Base-by-base conservation (phyloP, 2,888 invertebrate species). In the Phyllotreta cruciferae region DNA sequence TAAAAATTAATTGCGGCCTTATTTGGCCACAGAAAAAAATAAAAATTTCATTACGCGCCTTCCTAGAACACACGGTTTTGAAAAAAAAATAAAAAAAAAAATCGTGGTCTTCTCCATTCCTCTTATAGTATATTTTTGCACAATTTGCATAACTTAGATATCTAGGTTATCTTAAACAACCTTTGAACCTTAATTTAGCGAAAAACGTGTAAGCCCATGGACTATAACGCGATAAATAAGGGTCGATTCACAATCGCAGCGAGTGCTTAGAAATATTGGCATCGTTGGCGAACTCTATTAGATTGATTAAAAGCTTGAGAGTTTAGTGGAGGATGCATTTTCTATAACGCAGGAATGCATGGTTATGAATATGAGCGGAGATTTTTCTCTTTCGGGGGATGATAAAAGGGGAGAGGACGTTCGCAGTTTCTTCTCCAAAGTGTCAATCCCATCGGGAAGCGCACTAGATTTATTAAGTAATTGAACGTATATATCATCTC, bases 201-300 rank as follows among this genome's bases (percentile, higher is more conserved):
- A 24, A 4, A 24, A 24, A n/a, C 5, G 11, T 7, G 7, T 13
- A n/a, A 34, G 50, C 60, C 47, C 64, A 60, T 24, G 10, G 37
- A 53, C 53, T 56, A 64, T 60, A n/a, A 9, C 7, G 36, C 37
- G 10, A 49, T 42, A 61, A 64, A 61, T 66, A 58, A 52, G 65
- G 67, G 65, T 66, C 44, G 61, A 60, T 53, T 57, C 49, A 53
- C 62, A 66, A 68, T 70, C 70, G 69, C 69, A 67, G 67, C 67
- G 56, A 72, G 73, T 74, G 75, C 75, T 78, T 52, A 60, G 77
- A 78, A 74, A 76, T 78, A 79, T 79, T 77, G 77, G 75, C 73
- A 72, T 73, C 72, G 74, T 72, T 71, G 69, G 69, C 73, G 74
- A 70, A 72, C 72, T 78, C 79, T 79, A 79, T 79, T 79, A 79